A percentile compares a stretch with the other conserved stretches of the same genome.
Evolutionary conservation across 2,113 vertebrate genomes (phyloP).

Genomic region (Sclerurus mexicanus): DNA sequence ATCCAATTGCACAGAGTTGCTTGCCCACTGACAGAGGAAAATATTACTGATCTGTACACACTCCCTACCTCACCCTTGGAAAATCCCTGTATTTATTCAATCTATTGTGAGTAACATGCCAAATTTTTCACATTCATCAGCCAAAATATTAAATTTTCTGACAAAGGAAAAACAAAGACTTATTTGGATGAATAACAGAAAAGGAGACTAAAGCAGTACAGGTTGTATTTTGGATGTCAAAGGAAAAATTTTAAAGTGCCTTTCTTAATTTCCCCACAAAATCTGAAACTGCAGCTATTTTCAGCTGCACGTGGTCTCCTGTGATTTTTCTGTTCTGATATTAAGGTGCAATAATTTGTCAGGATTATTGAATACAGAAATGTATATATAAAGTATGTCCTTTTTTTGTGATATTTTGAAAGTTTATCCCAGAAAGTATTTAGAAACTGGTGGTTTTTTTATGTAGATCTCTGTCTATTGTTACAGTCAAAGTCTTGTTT

Average conservation of each 20-base stretch:
- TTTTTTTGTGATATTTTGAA: background rate
- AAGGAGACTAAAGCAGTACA: background rate
- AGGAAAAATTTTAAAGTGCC: background rate
- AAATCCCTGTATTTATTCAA: constrained; percentile 12
- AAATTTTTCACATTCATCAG: background rate
- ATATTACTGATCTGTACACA: background rate
- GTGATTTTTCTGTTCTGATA: background rate
- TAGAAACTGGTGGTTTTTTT: background rate
- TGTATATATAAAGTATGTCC: background rate
- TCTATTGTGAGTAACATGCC: background rate
- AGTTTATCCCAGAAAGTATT: background rate
- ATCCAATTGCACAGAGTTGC: background rate
- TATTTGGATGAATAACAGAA: background rate
- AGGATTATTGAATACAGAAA: background rate
- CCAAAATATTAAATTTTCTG: background rate
- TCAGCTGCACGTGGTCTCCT: background rate
- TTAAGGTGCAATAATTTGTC: background rate
- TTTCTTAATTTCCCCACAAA: background rate
- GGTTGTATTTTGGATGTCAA: background rate
- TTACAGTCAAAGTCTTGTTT: background rate
- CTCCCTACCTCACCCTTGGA: background rate
- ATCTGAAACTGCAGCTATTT: background rate
- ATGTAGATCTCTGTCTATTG: background rate
- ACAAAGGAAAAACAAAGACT: background rate
- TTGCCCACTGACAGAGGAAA: background rate